phyloP scores from a whole-genome alignment of 2,888 invertebrate species.

The Lasius fuliginosus region DNA sequence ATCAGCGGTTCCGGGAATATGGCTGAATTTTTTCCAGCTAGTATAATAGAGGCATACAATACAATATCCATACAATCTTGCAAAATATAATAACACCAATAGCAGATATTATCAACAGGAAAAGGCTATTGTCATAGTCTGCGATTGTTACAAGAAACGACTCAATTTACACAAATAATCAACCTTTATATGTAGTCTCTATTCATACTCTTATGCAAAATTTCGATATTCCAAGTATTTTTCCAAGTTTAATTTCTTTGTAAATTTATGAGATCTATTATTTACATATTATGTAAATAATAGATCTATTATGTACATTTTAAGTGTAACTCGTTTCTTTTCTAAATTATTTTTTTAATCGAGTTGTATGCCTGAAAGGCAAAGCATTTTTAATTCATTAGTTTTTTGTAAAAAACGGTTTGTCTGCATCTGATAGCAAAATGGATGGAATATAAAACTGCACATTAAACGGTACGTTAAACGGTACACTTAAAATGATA shows the following conservation, averaged over 20 bases:
- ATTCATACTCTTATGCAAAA: background rate
- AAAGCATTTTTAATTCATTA: background rate
- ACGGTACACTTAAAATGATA: background rate
- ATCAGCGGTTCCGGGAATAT: background rate
- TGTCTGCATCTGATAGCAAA: background rate
- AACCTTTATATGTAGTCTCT: background rate
- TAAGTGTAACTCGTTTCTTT: no score
- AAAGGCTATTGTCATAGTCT: background rate
- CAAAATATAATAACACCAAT: background rate
- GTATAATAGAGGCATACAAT: background rate
- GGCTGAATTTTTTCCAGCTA: background rate
- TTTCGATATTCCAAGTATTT: background rate
- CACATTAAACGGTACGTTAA: background rate
- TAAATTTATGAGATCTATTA: background rate
- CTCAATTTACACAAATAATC: constrained; percentile 20
- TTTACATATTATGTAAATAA: no score
- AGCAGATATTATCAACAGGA: background rate
- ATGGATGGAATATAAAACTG: background rate
- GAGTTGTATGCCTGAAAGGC: background rate
- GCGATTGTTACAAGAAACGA: background rate
- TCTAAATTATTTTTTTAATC: background rate
- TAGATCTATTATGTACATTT: no score
- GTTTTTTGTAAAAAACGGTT: background rate
- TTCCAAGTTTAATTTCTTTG: background rate
- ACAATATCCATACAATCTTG: background rate